phyloP scores from a whole-genome alignment of 2,113 vertebrate genomes.

The Ceyx melanurus region DNA sequence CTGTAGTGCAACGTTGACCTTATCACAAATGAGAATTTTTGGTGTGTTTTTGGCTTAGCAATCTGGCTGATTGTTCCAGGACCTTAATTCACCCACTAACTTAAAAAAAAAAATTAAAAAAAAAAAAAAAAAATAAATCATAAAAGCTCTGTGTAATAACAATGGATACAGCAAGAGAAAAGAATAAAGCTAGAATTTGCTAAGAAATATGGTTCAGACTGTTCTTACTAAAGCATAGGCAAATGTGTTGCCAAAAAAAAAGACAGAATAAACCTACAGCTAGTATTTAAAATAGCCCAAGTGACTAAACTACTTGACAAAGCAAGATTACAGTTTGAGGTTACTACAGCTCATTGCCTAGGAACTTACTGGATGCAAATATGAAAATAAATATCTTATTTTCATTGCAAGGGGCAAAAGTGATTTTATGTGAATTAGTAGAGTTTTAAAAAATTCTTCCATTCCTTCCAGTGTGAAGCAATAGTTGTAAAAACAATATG shows the following conservation, averaged over 20 bases:
- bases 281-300: not conserved
- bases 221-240: not conserved
- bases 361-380: not conserved
- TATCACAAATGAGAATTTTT: not conserved
- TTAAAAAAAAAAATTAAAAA: not conserved
- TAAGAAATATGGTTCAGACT: not conserved
- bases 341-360: not conserved
- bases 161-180: not conserved
- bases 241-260: not conserved
- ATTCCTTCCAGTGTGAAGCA: not conserved
- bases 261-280: not conserved
- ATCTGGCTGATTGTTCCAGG: not conserved
- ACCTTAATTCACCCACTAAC: not conserved
- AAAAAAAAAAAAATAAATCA: not conserved
- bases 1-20: accelerated
- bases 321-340: not conserved
- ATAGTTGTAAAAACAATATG: not conserved
- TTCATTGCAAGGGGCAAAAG: not conserved
- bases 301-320: not conserved
- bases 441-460: not conserved
- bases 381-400: not conserved
- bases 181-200: not conserved
- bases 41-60: accelerated
- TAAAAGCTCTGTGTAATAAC: not conserved
- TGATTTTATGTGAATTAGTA: not conserved